Base-by-base conservation (phyloP, 2,113 vertebrate species). In the Colossoma macropomum region DNA sequence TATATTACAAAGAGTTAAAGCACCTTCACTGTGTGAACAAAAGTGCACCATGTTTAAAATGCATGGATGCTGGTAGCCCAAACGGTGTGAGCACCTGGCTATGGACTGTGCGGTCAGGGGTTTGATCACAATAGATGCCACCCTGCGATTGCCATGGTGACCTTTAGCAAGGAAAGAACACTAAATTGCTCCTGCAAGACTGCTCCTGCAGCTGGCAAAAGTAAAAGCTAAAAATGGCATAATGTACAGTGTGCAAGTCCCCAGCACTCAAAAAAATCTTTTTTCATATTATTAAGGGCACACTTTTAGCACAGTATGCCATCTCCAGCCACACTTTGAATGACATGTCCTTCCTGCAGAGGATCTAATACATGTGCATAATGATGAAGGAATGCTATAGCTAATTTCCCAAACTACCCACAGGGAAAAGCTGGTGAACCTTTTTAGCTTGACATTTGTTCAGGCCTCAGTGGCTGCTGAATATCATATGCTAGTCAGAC, bases 401-500 rank as follows among this genome's bases (percentile, higher is more conserved):
- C 8, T 69, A 25, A 25, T 69, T 69, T 69, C 34, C 8, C 23
- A 62, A 77, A 78, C 30, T 56, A 56, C 30, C 15, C 48, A 25
- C 9, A 54, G 23, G 12, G 48, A 68, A 78, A 65, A 10, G 21
- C 62, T 38, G 41, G 62, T 19, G 63, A 79, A 79, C 13, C 27
- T 50, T 30, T 66, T 66, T 23, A 66, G 63, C 9, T 32, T 66
- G 41, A 78, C 60, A 66, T 78, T 66, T 32, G 27, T 50, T 78
- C 60, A 28, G 27, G 27, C 5, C 62, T 65, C 74, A 71, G 54
- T 32, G 59, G 50, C 27, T 65, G 41, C 45, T 21, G 72, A 75
- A 76, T 63, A 80, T 10, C 50, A 34, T 77, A 48, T 77, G 80
- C 76, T 78, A 50, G 34, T 69, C 80, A 62, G 77, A 56, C 78